These are phyloP conservation scores for Pomatorhinus ruficollis DNA, from an alignment of 2,113 vertebrate genomes.

Conservation along the genomic window DNA sequence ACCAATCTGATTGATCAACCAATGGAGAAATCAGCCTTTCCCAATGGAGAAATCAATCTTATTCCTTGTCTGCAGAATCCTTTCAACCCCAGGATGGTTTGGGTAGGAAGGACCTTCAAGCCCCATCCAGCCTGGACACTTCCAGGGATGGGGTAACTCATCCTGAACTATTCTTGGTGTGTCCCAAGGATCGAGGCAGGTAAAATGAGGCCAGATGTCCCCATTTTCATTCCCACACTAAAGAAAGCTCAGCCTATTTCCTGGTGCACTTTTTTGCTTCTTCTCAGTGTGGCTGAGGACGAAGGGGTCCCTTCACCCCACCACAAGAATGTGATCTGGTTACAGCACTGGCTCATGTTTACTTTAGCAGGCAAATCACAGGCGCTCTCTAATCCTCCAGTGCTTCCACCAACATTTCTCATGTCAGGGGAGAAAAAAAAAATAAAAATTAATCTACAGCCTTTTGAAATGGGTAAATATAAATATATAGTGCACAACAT, in stretches of 20 bases:
- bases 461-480: conserved; percentile 19
- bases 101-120: not conserved
- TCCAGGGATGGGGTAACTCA: not conserved
- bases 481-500: conserved; percentile 17
- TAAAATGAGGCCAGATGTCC: not conserved
- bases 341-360: not conserved
- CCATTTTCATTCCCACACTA: conserved; percentile 17
- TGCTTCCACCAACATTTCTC: conserved; percentile 35
- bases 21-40: not conserved
- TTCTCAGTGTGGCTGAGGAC: conserved; percentile 12
- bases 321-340: conserved; percentile 43
- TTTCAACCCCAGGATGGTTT: too few relatives aligned
- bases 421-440: not conserved
- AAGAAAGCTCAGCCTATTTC: conserved; percentile 45
- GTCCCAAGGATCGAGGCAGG: not conserved
- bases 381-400: not conserved
- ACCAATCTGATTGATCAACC: not conserved
- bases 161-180: not conserved
- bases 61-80: not conserved
- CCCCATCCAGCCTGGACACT: not conserved
- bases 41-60: not conserved
- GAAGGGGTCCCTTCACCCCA: not conserved
- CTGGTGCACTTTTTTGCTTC: conserved; percentile 1
- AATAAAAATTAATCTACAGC: not conserved
- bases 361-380: conserved; percentile 29